A percentile compares a stretch with the other conserved stretches of the same genome.
Evolutionary conservation across 1,140 invertebrate genomes (phyloP).

Genomic region (Hypothenemus hampei): DNA sequence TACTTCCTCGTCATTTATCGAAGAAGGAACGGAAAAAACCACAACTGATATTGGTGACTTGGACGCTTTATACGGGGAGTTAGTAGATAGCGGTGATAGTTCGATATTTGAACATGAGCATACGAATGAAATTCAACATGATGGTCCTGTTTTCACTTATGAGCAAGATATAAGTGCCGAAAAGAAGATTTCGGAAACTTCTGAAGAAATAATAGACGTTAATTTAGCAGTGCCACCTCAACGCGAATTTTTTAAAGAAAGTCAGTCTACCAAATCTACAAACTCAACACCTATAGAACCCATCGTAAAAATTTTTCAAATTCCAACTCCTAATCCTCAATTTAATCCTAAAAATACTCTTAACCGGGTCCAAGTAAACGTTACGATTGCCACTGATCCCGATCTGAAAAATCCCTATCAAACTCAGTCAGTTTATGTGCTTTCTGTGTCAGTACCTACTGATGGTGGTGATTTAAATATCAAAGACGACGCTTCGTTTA

Average conservation of each 20-base stretch:
- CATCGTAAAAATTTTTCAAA: slow-evolving; percentile 38
- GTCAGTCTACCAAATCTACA: slow-evolving; percentile 25
- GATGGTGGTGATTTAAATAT: slow-evolving; percentile 49
- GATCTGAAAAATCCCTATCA: slow-evolving; percentile 46
- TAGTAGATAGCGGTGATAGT: slow-evolving; percentile 4
- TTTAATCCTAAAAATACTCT: too few relatives aligned
- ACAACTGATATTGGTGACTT: neutral
- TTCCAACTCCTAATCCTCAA: slow-evolving; percentile 29
- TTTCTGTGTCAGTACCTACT: slow-evolving; percentile 67
- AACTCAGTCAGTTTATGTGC: slow-evolving; percentile 62
- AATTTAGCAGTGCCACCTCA: slow-evolving; percentile 26
- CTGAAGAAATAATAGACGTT: slow-evolving; percentile 38
- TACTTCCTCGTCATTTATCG: neutral
- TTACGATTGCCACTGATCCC: slow-evolving; percentile 65
- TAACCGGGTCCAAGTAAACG: slow-evolving; percentile 65
- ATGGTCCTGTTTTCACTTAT: slow-evolving; percentile 45
- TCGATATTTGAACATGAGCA: slow-evolving; percentile 14
- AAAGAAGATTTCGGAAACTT: slow-evolving; percentile 26
- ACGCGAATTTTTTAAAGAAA: slow-evolving; percentile 8
- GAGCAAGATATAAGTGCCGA: slow-evolving; percentile 45
- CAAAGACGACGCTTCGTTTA: slow-evolving; percentile 45
- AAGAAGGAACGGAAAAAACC: neutral
- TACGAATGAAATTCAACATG: slow-evolving; percentile 44
- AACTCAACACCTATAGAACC: slow-evolving; percentile 21
- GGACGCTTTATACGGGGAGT: neutral